Evolutionary conservation across 2,113 vertebrate species (phyloP), one percentile per base, ranked within the genome.

Genomic region (Galbula dea): DNA sequence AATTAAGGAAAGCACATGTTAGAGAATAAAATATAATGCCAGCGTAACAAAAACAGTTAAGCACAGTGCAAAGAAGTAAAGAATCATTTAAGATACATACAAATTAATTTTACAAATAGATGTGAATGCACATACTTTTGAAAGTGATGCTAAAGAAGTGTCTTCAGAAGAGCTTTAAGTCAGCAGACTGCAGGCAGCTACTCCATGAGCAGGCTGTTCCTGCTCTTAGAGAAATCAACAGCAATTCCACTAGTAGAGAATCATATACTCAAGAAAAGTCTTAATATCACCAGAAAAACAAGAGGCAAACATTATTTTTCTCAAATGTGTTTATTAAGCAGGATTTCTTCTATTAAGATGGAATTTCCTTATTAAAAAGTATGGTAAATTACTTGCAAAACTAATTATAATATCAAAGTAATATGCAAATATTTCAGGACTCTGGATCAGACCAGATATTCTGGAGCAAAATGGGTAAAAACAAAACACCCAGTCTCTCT

Each of bases 401-500:
- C 27, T 55, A 80, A 91, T 37, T 75, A 66, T 59, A 83, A 77
- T 63, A 80, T 75, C 85, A 94, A 85, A 83, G 55, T 24, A 85
- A 81, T 72, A 83, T 20, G 12, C 2, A 26, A 92, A 18, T 72
- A 49, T 91, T 92, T 91, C 57, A 85, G 41, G 69, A 80, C 17
- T 79, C 45, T 24, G 49, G 39, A 86, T 74, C 30, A 87, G 55
- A 72, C n/a, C 65, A 79, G 78, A 91, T 94, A 68, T 76, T 72
- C 61, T 88, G 77, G 62, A 94, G 72, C 30, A 90, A 94, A 92
- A 74, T 54, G 58, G 34, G 68, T 84, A 76, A 96, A 96, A 95
- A 3, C 62, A 79, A 96, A 95, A 89, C 73, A 45, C n/a, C 88
- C 69, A 54, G n/a, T 88, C 77, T 91, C 73, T 41, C 41, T 3